Conservation (phyloP, 2,113 vertebrate species). For the Erythrocercus mccallii region DNA sequence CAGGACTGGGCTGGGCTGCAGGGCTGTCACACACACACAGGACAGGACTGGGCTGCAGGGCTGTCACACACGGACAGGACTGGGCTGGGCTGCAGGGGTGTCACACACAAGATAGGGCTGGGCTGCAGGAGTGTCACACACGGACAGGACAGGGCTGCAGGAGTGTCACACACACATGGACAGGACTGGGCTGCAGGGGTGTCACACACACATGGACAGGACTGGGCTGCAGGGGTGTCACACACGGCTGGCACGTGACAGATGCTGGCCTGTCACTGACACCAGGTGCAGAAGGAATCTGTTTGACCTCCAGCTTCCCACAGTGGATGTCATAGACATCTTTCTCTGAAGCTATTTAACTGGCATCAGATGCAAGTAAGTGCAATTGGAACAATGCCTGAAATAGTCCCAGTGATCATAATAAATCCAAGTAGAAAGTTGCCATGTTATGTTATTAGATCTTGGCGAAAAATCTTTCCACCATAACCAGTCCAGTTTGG, state of each 20-base stretch:
- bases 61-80: neutral
- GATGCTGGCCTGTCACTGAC: neutral
- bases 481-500: neutral
- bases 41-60: rapidly evolving
- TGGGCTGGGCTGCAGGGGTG: no score
- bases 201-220: no score
- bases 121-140: no score
- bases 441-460: rapidly evolving
- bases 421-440: neutral
- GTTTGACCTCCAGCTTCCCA: neutral
- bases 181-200: no score
- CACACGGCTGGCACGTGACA: rapidly evolving
- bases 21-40: no score
- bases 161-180: no score
- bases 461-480: neutral
- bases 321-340: neutral
- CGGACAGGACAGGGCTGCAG: no score
- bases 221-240: no score
- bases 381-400: neutral
- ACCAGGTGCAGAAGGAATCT: neutral
- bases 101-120: no score
- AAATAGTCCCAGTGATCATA: neutral
- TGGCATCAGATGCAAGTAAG: neutral
- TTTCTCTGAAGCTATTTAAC: neutral
- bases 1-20: no score